Evolutionary conservation across 2,888 invertebrate genomes (phyloP).

Genomic region (Cyaniris semiargus): DNA sequence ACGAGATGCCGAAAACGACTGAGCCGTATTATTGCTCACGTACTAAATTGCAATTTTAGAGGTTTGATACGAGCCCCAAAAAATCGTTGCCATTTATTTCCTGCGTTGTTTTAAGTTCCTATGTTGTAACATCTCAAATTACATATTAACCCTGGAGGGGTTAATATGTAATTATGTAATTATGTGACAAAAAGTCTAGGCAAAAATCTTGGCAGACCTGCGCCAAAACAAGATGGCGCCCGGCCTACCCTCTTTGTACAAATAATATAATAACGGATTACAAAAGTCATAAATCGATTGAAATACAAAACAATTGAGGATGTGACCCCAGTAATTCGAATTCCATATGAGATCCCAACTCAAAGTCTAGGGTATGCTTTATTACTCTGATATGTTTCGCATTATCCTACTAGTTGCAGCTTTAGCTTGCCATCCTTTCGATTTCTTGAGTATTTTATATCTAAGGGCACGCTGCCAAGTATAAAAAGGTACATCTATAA

Average conservation of each 20-base stretch:
- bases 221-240: too few relatives aligned
- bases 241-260: too few relatives aligned
- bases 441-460: not conserved
- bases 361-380: too few relatives aligned
- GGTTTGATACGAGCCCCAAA: not conserved
- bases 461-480: not conserved
- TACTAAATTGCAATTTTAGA: slow-evolving; percentile 5
- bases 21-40: not conserved
- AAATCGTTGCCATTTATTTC: not conserved
- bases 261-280: too few relatives aligned
- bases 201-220: too few relatives aligned
- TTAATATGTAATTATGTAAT: too few relatives aligned
- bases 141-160: too few relatives aligned
- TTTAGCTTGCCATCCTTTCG: not conserved
- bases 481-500: not conserved
- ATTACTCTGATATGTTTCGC: slow-evolving; percentile 10
- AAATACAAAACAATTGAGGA: too few relatives aligned
- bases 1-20: not conserved
- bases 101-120: not conserved
- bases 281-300: too few relatives aligned
- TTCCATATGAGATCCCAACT: not conserved
- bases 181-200: too few relatives aligned
- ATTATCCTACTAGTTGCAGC: not conserved
- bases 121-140: too few relatives aligned
- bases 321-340: too few relatives aligned